phyloP scores from a whole-genome alignment of 2,797 vertebrate genomes.

The Leptodactylus fallax region DNA sequence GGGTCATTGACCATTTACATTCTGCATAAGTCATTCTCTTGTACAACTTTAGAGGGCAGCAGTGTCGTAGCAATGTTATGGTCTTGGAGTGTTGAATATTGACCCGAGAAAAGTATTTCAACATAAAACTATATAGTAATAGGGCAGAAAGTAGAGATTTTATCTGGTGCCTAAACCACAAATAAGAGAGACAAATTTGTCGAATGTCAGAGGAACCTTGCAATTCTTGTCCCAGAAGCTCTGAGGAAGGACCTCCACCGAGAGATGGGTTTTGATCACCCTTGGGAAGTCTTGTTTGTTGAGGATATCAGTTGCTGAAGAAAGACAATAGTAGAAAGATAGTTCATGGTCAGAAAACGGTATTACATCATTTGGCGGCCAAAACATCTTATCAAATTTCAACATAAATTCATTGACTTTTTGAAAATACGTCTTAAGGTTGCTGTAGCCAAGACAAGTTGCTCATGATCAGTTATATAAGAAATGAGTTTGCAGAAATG shows the following conservation, averaged over 20 bases:
- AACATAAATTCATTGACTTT: too few relatives aligned
- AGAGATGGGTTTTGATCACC: slow-evolving; percentile 71
- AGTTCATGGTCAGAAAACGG: background rate
- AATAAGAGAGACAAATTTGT: too few relatives aligned
- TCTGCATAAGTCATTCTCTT: background rate
- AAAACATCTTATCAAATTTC: too few relatives aligned
- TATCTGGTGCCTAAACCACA: too few relatives aligned
- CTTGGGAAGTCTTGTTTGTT: slow-evolving; percentile 53
- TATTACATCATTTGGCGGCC: background rate
- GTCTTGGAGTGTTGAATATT: background rate
- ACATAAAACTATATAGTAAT: too few relatives aligned
- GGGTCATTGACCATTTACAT: background rate
- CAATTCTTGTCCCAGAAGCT: slow-evolving; percentile 68
- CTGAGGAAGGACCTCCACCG: slow-evolving; percentile 66
- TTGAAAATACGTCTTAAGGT: too few relatives aligned
- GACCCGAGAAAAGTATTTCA: background rate
- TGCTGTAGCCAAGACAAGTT: too few relatives aligned
- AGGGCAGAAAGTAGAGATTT: too few relatives aligned
- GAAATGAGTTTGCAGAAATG: background rate
- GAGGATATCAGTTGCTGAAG: slow-evolving; percentile 66
- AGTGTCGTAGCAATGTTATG: background rate
- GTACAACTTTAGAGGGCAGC: background rate
- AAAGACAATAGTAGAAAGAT: background rate
- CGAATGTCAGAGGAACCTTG: slow-evolving; percentile 57
- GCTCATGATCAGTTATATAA: background rate